These are phyloP conservation scores for Acyrthosiphon pisum DNA, from an alignment of 1,140 invertebrate species.

Conservation along the genomic window DNA sequence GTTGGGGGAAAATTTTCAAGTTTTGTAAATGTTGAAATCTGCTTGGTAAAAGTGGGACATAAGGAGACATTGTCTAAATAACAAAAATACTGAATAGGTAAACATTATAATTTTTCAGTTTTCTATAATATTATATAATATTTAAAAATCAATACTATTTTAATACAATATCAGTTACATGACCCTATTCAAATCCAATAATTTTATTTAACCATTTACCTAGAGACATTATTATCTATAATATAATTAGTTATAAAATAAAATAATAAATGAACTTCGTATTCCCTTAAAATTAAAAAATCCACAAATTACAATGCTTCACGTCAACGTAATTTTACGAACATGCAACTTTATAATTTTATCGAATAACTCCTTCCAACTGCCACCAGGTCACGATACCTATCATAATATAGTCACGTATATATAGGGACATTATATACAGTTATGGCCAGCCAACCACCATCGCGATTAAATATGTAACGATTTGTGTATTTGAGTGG, in stretches of 20 bases:
- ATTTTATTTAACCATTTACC: background rate
- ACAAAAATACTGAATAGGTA: background rate
- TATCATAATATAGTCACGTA: background rate
- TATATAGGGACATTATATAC: background rate
- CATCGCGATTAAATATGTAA: constrained; percentile 50
- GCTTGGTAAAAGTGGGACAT: background rate
- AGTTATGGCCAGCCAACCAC: background rate
- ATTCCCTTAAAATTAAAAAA: background rate
- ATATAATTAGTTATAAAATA: background rate
- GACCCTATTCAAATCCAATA: background rate
- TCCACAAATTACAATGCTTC: background rate
- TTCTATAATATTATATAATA: background rate
- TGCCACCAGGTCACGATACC: background rate
- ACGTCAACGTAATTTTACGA: background rate
- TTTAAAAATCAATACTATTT: background rate
- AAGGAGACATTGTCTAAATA: background rate
- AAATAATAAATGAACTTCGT: background rate
- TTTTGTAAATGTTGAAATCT: background rate
- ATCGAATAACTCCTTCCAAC: background rate
- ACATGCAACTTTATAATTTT: constrained; percentile 10
- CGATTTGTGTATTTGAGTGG: constrained; percentile 22
- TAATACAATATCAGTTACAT: background rate
- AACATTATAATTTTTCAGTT: background rate
- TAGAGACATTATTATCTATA: background rate
- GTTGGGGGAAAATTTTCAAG: background rate